A percentile compares a stretch with the other conserved stretches of the same genome.
phyloP scores from a whole-genome alignment of 2,113 vertebrate genomes.

The Platanista minor region DNA sequence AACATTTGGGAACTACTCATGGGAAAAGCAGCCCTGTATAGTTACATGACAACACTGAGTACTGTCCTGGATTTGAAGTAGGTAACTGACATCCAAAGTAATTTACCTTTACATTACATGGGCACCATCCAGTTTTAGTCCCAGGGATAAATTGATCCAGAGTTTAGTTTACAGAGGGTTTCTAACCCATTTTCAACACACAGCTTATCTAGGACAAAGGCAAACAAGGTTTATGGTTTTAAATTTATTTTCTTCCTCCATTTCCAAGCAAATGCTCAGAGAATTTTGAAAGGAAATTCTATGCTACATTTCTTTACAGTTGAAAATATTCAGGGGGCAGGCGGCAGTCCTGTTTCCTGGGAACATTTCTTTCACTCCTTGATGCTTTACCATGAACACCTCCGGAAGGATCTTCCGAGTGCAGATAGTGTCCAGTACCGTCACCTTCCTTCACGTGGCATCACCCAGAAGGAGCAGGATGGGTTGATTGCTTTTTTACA shows the following conservation, averaged over 20 bases:
- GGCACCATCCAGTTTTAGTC: not conserved
- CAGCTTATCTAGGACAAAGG: not conserved
- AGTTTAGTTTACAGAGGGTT: not conserved
- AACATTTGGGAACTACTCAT: not conserved
- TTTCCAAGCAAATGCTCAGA: not conserved
- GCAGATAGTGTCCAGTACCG: conserved; percentile 93
- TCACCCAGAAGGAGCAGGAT: conserved; percentile 96
- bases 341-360: conserved; percentile 96
- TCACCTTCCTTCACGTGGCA: conserved; percentile 91
- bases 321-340: conserved; percentile 93
- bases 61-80: not conserved
- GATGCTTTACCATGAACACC: conserved; percentile 96
- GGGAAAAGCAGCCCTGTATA: not conserved
- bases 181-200: not conserved
- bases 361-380: conserved; percentile 98
- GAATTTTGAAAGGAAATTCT: not conserved
- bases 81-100: not conserved
- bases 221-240: not conserved
- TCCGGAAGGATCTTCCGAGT: conserved; percentile 93
- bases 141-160: not conserved
- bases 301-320: conserved; percentile 77
- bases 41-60: not conserved
- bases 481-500: conserved; percentile 94
- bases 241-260: not conserved
- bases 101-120: not conserved